Conservation (phyloP, 2,797 vertebrate genomes). For the Scolopax rusticola region DNA sequence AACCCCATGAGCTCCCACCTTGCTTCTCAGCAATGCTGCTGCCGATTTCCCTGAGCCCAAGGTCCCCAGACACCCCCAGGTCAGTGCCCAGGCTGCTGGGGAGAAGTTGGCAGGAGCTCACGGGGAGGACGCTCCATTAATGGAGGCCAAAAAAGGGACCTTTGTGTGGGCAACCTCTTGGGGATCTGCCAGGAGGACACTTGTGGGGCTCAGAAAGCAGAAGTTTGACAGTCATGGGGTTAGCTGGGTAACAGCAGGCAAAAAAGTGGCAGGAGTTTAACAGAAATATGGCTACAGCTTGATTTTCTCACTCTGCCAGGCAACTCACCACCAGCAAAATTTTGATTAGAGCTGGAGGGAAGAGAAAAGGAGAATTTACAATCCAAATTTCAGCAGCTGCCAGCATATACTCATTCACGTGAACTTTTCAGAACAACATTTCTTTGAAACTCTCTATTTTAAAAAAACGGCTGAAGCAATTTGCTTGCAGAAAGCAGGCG, state of each 20-base stretch:
- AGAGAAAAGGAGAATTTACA: background rate
- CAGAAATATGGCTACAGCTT: background rate
- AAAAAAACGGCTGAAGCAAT: background rate
- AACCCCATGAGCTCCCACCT: background rate
- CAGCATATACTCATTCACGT: background rate
- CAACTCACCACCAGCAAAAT: background rate
- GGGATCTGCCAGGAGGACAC: background rate
- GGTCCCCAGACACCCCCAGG: background rate
- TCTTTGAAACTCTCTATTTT: background rate
- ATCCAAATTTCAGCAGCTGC: background rate
- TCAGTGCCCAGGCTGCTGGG: background rate
- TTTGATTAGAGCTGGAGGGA: background rate
- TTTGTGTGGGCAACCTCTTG: background rate
- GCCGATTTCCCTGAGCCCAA: rapidly evolving
- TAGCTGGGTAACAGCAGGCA: background rate
- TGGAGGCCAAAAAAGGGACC: background rate
- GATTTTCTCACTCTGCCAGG: background rate
- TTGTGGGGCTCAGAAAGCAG: background rate
- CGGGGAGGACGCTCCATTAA: rapidly evolving
- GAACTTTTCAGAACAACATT: background rate
- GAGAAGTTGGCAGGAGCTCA: background rate
- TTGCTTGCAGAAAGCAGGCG: background rate
- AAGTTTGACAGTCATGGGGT: rapidly evolving
- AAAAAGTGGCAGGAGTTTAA: background rate
- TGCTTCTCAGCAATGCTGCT: background rate